Percentiles rank a stretch among this genome's conserved stretches.
Evolutionary conservation across 2,797 vertebrate genomes (phyloP).

Genomic region (Clarias pachynema): DNA sequence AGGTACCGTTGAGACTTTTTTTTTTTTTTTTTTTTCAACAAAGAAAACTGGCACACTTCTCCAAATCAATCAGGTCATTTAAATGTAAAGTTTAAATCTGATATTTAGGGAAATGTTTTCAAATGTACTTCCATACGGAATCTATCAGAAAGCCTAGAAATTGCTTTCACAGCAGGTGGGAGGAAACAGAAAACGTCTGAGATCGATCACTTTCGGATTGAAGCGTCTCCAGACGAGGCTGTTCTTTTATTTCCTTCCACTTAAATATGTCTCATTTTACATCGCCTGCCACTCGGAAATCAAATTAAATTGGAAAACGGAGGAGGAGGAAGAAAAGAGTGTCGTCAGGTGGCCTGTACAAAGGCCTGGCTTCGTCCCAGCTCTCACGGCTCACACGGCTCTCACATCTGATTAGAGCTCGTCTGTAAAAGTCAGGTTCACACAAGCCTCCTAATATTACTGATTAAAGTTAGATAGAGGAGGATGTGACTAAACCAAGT

Average conservation of each 20-base stretch:
- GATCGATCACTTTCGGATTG: conserved; percentile 50
- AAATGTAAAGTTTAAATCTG: neutral
- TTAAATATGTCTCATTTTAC: conserved; percentile 47
- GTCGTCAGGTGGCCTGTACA: conserved; percentile 51
- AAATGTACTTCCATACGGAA: conserved; percentile 18
- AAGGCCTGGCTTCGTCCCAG: conserved; percentile 66
- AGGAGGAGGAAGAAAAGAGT: conserved; percentile 53
- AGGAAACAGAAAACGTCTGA: conserved; percentile 30
- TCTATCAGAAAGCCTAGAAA: conserved; percentile 32
- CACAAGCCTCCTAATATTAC: conserved; percentile 73
- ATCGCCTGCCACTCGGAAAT: conserved; percentile 39
- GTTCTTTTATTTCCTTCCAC: conserved; percentile 25
- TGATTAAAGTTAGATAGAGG: conserved; percentile 75
- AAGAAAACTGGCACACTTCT: neutral
- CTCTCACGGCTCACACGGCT: conserved; percentile 62
- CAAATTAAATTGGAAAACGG: conserved; percentile 35
- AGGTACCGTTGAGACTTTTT: neutral
- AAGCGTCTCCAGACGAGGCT: conserved; percentile 42
- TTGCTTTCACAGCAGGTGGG: conserved; percentile 12
- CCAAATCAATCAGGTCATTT: neutral
- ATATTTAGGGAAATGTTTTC: conserved; percentile 29
- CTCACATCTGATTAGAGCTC: conserved; percentile 71
- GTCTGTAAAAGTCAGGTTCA: conserved; percentile 73
- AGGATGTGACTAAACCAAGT: conserved; percentile 67
- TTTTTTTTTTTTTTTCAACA: neutral